phyloP scores from a whole-genome alignment of 2,113 vertebrate genomes.

The Melanocharis versteri region DNA sequence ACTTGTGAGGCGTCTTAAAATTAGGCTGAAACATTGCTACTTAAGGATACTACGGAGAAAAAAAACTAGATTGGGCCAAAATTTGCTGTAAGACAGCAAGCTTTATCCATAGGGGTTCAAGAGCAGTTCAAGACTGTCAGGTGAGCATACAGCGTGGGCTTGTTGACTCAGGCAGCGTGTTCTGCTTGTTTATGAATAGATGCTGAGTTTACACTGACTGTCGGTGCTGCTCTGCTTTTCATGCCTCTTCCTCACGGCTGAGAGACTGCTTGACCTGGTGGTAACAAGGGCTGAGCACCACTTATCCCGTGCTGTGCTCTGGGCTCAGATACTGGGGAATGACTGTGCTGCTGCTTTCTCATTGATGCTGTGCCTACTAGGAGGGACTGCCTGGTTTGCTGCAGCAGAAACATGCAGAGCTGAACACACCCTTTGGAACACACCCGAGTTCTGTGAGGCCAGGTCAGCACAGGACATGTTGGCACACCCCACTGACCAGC shows the following conservation, averaged over 20 bases:
- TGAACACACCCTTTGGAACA: neutral
- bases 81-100: neutral
- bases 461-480: neutral
- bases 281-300: neutral
- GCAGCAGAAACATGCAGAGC: neutral
- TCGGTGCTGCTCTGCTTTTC: neutral
- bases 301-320: fast-evolving
- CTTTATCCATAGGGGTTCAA: neutral
- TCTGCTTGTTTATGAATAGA: neutral
- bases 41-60: neutral
- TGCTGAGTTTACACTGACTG: neutral
- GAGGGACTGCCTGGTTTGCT: neutral
- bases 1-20: neutral
- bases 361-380: neutral
- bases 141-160: neutral
- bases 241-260: neutral
- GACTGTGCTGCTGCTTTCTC: neutral
- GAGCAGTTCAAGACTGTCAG: neutral
- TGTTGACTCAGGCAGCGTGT: neutral
- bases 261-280: neutral
- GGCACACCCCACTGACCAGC: neutral
- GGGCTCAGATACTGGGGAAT: neutral
- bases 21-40: neutral
- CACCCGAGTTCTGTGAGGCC: neutral
- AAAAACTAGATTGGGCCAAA: neutral